These are phyloP conservation scores for Mustelus asterias DNA, from an alignment of 2,113 vertebrate genomes.

Conservation along the genomic window DNA sequence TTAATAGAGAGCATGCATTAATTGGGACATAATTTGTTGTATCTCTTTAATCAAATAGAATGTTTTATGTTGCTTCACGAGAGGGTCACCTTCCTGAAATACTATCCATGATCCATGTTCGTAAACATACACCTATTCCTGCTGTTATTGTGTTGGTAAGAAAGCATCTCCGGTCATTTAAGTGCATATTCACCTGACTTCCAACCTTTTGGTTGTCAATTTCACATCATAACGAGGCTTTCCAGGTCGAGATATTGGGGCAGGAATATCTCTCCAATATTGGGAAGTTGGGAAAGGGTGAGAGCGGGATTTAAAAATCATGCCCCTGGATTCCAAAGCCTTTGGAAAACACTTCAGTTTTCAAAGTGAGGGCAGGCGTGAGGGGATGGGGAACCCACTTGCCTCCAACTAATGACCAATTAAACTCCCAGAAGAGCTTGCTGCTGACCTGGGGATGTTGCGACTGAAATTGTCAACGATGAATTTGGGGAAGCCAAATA, in stretches of 20 bases:
- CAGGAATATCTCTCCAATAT: not conserved
- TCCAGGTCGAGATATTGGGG: not conserved
- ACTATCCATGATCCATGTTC: slow-evolving; percentile 93
- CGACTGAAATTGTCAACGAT: too few species aligned
- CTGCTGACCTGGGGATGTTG: too few species aligned
- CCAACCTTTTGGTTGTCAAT: not conserved
- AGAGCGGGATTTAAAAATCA: not conserved
- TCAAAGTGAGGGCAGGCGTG: too few species aligned
- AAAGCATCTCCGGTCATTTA: slow-evolving; percentile 27
- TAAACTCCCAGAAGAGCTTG: not conserved
- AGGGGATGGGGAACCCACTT: not conserved
- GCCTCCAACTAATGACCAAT: not conserved
- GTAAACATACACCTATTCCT: slow-evolving; percentile 86
- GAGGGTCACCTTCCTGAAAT: slow-evolving; percentile 94
- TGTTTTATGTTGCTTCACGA: slow-evolving; percentile 89
- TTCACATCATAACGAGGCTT: not conserved
- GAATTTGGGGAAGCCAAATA: too few species aligned
- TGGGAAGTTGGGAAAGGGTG: not conserved
- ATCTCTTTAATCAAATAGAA: slow-evolving; percentile 64
- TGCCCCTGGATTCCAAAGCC: not conserved
- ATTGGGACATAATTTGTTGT: not conserved
- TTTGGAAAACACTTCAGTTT: not conserved
- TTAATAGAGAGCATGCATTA: not conserved
- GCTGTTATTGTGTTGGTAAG: slow-evolving; percentile 91
- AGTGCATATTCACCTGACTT: not conserved